A percentile compares a stretch with the other conserved stretches of the same genome.
phyloP scores from a whole-genome alignment of 2,797 vertebrate genomes.

The Rhabdomys pumilio region DNA sequence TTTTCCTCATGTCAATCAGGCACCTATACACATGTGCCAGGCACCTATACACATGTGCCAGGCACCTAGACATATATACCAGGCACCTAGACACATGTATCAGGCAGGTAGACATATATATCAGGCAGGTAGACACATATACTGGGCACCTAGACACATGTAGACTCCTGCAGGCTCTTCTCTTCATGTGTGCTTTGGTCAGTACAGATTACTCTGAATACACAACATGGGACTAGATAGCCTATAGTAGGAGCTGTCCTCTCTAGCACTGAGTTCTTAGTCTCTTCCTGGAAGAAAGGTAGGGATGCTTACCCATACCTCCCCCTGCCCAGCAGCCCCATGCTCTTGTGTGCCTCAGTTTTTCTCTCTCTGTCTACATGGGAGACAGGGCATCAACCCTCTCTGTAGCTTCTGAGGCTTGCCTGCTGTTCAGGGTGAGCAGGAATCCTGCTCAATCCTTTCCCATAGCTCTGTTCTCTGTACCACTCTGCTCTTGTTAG shows the following conservation, averaged over 20 bases:
- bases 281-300: too few relatives aligned
- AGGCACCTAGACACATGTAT: too few relatives aligned
- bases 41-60: too few relatives aligned
- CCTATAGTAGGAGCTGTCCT: not conserved
- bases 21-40: not conserved
- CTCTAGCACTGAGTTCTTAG: not conserved
- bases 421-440: not conserved
- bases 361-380: too few relatives aligned
- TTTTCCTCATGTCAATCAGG: not conserved
- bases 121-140: not conserved
- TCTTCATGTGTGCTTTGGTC: too few relatives aligned
- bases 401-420: not conserved
- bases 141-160: not conserved
- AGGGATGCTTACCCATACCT: fast-evolving
- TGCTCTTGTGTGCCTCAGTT: not conserved
- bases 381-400: fast-evolving
- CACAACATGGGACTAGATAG: not conserved
- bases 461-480: not conserved
- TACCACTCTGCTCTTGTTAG: not conserved
- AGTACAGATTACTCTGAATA: too few relatives aligned
- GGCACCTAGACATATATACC: too few relatives aligned
- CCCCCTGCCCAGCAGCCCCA: too few relatives aligned
- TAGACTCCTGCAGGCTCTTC: not conserved
- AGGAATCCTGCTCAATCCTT: not conserved
- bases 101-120: not conserved